Conservation (phyloP, 2,113 vertebrate genomes). For the Natator depressus region DNA sequence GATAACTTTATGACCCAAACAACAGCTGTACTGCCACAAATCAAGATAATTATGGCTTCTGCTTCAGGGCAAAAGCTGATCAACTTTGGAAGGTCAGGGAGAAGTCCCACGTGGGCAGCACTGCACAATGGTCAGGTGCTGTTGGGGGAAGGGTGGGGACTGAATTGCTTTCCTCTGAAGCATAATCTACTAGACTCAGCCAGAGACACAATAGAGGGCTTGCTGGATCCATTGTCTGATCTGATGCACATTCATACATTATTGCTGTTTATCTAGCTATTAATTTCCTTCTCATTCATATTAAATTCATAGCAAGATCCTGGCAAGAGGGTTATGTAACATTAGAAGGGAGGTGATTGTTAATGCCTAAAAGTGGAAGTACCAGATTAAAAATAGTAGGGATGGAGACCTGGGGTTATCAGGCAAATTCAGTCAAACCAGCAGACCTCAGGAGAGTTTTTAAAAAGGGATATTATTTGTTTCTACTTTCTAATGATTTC, state of each 20-base stretch:
- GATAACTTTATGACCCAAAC: slow-evolving; percentile 30
- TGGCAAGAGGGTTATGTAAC: not conserved
- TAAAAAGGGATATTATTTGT: not conserved
- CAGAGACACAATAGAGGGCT: not conserved
- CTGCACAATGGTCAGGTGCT: not conserved
- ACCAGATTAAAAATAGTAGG: not conserved
- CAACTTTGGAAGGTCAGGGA: slow-evolving; percentile 12
- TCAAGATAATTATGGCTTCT: slow-evolving; percentile 59
- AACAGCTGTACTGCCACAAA: slow-evolving; percentile 50
- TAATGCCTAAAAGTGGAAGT: not conserved
- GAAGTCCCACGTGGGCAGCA: not conserved
- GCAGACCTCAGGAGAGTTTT: not conserved
- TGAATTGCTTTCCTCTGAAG: slow-evolving; percentile 6
- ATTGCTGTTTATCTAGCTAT: not conserved
- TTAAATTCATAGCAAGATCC: not conserved
- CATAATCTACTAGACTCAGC: not conserved
- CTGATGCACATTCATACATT: not conserved
- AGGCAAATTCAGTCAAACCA: not conserved
- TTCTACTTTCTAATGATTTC: slow-evolving; percentile 40
- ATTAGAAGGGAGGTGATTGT: not conserved
- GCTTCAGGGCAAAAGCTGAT: slow-evolving; percentile 37
- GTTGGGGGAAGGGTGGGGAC: not conserved
- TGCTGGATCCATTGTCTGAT: not conserved
- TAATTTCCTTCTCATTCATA: not conserved
- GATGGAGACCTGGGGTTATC: not conserved